These are phyloP conservation scores for Octomys mimax DNA, from an alignment of 2,797 vertebrate genomes.

Conservation along the genomic window DNA sequence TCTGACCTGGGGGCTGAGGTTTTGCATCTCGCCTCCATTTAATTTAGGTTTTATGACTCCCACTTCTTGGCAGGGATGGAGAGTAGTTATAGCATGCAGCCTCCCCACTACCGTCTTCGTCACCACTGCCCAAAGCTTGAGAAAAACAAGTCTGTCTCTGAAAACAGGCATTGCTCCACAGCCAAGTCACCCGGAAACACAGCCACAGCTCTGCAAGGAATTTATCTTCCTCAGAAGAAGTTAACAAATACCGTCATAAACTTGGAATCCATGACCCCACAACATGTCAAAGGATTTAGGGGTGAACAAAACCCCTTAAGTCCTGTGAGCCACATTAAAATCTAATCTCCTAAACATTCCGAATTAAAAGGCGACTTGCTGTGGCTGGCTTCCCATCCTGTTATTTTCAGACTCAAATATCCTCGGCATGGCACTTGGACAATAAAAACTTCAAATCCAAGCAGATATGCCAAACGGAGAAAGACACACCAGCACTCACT, in stretches of 20 bases:
- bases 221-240: background rate
- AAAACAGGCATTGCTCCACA: background rate
- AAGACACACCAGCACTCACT: background rate
- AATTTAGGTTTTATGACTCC: constrained; percentile 32
- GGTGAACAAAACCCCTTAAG: background rate
- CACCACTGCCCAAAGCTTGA: background rate
- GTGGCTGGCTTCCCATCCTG: background rate
- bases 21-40: background rate
- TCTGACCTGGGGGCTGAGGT: background rate
- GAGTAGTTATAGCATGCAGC: background rate
- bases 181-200: background rate
- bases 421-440: background rate
- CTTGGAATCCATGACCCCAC: constrained; percentile 58
- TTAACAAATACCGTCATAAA: constrained; percentile 47
- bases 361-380: background rate
- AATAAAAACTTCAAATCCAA: constrained; percentile 17
- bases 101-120: background rate
- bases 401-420: background rate
- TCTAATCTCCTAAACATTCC: background rate
- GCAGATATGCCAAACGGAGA: background rate
- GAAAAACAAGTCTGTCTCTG: constrained; percentile 28
- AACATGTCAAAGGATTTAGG: constrained; percentile 1
- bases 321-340: background rate
- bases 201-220: background rate
- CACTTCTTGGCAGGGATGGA: background rate